Conservation (phyloP, 2,888 invertebrate genomes). For the Parochlus steinenii region DNA sequence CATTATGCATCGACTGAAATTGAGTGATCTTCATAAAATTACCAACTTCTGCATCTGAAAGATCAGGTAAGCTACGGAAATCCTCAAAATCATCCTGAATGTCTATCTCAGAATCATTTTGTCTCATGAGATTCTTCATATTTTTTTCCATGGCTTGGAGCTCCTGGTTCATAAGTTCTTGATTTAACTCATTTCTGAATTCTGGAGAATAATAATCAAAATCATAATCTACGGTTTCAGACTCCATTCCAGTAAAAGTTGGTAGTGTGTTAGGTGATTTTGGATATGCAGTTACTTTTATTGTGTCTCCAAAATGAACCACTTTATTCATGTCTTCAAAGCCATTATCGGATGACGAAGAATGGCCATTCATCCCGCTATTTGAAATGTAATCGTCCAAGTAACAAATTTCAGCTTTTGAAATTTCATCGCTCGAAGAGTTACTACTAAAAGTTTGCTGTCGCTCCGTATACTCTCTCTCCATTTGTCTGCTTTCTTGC, state of each 20-base stretch:
- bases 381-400: not conserved
- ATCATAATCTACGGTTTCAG: not conserved
- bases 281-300: not conserved
- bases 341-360: too few species aligned
- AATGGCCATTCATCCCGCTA: too few species aligned
- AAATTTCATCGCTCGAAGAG: conserved; percentile 2
- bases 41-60: conserved; percentile 3
- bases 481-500: too few species aligned
- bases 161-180: not conserved
- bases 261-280: not conserved
- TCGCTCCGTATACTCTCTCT: too few species aligned
- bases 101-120: too few species aligned
- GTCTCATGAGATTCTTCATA: too few species aligned
- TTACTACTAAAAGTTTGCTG: conserved; percentile 2
- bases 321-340: too few species aligned
- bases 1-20: conserved; percentile 9
- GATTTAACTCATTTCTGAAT: not conserved
- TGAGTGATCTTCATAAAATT: conserved; percentile 7
- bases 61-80: conserved; percentile 5
- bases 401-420: not conserved
- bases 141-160: too few species aligned
- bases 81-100: too few species aligned
- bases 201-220: not conserved
- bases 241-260: not conserved
- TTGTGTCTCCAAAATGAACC: not conserved